Base-by-base conservation (phyloP, 2,888 invertebrate species). In the Therioaphis trifolii region DNA sequence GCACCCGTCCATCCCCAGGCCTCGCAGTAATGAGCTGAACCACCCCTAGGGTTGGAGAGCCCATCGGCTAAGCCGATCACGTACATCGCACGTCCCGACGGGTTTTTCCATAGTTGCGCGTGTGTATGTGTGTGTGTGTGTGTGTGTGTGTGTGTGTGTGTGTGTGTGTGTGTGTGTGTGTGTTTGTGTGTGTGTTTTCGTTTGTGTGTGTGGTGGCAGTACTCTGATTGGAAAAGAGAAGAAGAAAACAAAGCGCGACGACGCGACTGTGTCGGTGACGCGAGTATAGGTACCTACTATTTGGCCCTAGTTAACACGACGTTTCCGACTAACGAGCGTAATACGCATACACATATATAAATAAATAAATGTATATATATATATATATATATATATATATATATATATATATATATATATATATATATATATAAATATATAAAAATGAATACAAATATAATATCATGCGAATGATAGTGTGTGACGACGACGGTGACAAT, bases 171-270 rank as follows among this genome's bases (percentile, higher is more conserved):
- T n/a, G n/a, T n/a, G n/a, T n/a, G n/a, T n/a, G n/a, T n/a, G n/a
- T n/a, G n/a, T n/a, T n/a, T n/a, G n/a, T n/a, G n/a, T n/a, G n/a
- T n/a, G n/a, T n/a, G n/a, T n/a, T n/a, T n/a, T n/a, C n/a, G n/a
- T n/a, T n/a, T 27, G 43, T n/a, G 71, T 27, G 2, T 40, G 35
- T 15, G 74, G 55, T 24, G 55, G 40, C 49, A 24, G 63, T 46
- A 27, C 80, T 40, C 68, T 72, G 80, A 82, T 82, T 82, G 80
- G 80, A 82, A 82, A 82, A 72, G 74, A 63, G 40, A 27, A 27
- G 43, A 35, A 15, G 40, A n/a, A n/a, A n/a, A 68, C 35, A n/a
- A 11, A 2, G 68, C 29, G 40, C 27, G 40, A 14, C 35, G 29
- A 5, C 1, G 46, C 46, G 15, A 15, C 2, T 5, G 52, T 52